These are phyloP conservation scores for Mythimna pallens DNA, from an alignment of 2,888 invertebrate genomes.

Conservation along the genomic window DNA sequence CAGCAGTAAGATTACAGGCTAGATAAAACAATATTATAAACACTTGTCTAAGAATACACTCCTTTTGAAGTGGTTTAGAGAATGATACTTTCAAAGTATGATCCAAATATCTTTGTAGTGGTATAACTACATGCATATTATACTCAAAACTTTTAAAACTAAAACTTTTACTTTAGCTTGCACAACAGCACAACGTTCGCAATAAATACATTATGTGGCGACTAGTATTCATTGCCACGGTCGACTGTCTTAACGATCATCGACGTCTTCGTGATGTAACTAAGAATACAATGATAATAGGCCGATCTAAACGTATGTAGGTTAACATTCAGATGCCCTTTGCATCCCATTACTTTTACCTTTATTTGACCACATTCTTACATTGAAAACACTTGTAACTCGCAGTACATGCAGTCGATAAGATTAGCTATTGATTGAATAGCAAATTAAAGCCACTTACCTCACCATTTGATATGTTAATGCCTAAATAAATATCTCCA, in stretches of 20 bases:
- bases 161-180: constrained; percentile 24
- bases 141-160: constrained; percentile 28
- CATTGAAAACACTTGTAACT: constrained; percentile 27
- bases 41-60: neutral
- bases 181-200: constrained; percentile 5
- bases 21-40: too few species aligned
- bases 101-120: neutral
- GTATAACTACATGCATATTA: neutral
- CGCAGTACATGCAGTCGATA: neutral
- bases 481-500: constrained; percentile 98
- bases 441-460: constrained; percentile 83
- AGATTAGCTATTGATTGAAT: constrained; percentile 24
- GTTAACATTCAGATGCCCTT: constrained; percentile 67
- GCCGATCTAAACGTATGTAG: constrained; percentile 56
- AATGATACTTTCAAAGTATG: neutral
- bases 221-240: constrained; percentile 48
- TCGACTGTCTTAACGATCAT: constrained; percentile 34
- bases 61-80: neutral
- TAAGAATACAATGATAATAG: constrained; percentile 59
- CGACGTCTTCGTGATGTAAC: constrained; percentile 50
- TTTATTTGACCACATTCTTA: constrained; percentile 37
- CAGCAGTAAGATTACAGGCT: too few species aligned
- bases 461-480: constrained; percentile 96
- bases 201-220: constrained; percentile 17
- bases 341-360: constrained; percentile 59